Evolutionary conservation across 2,888 invertebrate genomes (phyloP), one percentile per base, ranked within the genome.

Genomic region (Hydroisotoma schaefferi): DNA sequence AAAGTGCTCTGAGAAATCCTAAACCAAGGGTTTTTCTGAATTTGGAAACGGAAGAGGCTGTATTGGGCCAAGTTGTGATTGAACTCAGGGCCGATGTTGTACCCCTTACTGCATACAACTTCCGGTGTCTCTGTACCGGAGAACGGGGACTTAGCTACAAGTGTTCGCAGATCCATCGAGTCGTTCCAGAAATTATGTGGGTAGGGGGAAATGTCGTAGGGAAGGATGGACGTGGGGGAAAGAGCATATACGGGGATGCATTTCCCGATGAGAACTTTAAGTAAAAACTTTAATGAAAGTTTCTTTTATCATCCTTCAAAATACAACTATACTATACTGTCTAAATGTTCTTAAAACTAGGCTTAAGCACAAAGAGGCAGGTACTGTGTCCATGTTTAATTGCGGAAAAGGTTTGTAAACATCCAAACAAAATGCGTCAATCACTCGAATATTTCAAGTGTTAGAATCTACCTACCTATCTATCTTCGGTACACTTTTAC

Each of bases 261-360:
- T 70, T 70, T 43, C 64, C 65, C 1, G 68, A 71, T 59, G 71
- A 71, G 57, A 71, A 67, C 43, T 71, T 67, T 40, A 64, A 59
- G 68, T 65, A 63, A 37, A n/a, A n/a, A n/a, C n/a, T n/a, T 37
- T 52, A 20, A 37, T 20, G 3, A 12, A 20, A 3, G 22, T 3
- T 3, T 27, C 12, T n/a, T 47, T 47, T 23, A 6, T 18, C 22
- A 46, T 18, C 2, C n/a, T 33, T 38, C 22, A 23, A 37, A 43
- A 37, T 18, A 48, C 18, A 38, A 26, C 40, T 56, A 25, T 22
- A n/a, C n/a, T n/a, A n/a, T n/a, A n/a, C n/a, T n/a, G n/a, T 43
- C 25, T 25, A 33, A 49, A 25, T 20, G n/a, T n/a, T n/a, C n/a
- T n/a, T n/a, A n/a, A n/a, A n/a, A n/a, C 26, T 46, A 67, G 66